Conservation (phyloP, 2,113 vertebrate species). For the Tupaia chinensis region DNA sequence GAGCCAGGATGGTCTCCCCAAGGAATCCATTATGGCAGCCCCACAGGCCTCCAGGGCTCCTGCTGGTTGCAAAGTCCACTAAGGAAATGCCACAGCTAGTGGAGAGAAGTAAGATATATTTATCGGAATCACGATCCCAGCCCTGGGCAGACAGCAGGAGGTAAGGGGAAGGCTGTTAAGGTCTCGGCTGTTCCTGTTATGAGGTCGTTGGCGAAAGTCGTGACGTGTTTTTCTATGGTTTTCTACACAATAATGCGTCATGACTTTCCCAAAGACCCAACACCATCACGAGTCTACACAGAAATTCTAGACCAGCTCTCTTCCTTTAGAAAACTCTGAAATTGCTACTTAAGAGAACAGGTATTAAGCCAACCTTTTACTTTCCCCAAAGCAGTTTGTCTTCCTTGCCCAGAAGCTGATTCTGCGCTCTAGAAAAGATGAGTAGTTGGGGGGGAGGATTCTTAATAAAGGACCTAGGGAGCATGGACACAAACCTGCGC, state of each 20-base stretch:
- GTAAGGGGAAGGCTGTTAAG: neutral
- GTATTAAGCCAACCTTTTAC: neutral
- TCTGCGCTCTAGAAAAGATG: neutral
- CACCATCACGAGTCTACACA: neutral
- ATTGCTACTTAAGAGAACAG: neutral
- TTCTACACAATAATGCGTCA: too few species aligned
- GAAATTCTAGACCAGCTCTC: neutral
- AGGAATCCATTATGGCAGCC: fast-evolving
- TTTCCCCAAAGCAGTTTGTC: neutral
- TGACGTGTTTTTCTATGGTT: too few species aligned
- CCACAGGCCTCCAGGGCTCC: neutral
- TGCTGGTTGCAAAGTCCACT: fast-evolving
- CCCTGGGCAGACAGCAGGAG: neutral
- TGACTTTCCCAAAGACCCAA: too few species aligned
- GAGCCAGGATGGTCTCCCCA: too few species aligned
- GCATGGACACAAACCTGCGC: neutral
- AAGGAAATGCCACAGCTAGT: neutral
- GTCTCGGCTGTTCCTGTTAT: too few species aligned
- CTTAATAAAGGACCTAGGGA: neutral
- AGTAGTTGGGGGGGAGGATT: too few species aligned
- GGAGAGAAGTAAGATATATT: neutral
- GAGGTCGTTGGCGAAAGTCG: too few species aligned
- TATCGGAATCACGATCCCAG: neutral
- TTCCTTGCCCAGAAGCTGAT: neutral
- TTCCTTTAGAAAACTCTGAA: neutral